Percentiles rank a stretch among this genome's conserved stretches.
phyloP scores from a whole-genome alignment of 2,888 invertebrate species.

The Apoderus coryli region DNA sequence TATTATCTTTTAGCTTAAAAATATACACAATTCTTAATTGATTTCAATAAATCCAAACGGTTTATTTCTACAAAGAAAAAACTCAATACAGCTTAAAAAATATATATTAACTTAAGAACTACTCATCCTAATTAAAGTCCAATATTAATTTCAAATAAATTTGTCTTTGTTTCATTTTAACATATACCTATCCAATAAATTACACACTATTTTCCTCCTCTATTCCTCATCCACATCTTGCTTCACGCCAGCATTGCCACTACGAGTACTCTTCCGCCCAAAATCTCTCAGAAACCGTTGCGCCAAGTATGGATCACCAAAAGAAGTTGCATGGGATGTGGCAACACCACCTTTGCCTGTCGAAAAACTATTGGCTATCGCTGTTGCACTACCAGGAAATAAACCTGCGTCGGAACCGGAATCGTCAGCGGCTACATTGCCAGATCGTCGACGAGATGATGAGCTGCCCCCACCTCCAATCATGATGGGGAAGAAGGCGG shows the following conservation, averaged over 20 bases:
- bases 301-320: conserved; percentile 42
- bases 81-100: not conserved
- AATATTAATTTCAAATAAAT: no score
- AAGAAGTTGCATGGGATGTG: conserved; percentile 57
- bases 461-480: conserved; percentile 34
- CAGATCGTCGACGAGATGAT: conserved; percentile 19
- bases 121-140: no score
- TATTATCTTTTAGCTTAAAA: not conserved
- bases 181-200: no score
- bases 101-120: not conserved
- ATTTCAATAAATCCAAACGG: not conserved
- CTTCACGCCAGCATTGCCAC: not conserved
- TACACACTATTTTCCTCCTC: no score
- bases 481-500: conserved; percentile 53
- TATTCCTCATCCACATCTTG: not conserved
- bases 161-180: no score
- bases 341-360: conserved; percentile 57
- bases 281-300: conserved; percentile 26
- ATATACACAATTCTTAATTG: conserved; percentile 1
- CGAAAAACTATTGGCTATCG: conserved; percentile 59
- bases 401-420: conserved; percentile 29
- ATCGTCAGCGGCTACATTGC: conserved; percentile 23
- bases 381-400: conserved; percentile 44
- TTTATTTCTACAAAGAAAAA: conserved; percentile 1
- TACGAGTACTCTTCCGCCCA: not conserved